Evolutionary conservation across 1,140 invertebrate species (phyloP), one percentile per base, ranked within the genome.

Genomic region (Drosophila pseudoananassae): DNA sequence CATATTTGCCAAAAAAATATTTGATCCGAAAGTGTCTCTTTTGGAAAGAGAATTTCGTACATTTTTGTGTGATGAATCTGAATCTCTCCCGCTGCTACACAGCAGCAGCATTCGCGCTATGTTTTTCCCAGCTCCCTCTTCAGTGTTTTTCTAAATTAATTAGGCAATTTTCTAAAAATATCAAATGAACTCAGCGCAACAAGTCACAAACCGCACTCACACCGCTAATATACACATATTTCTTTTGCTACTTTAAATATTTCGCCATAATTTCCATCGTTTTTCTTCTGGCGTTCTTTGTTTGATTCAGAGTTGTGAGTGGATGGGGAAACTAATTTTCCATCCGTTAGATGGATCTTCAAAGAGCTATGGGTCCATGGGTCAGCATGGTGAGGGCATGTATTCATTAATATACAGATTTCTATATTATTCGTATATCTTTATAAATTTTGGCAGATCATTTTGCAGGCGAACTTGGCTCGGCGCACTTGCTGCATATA

Each of bases 81-180:
- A 83, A 74, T 63, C 54, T 54, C 31, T 63, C 51, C 58, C 65
- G 31, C 55, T 78, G 60, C 53, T 56, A 59, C 15, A 71, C 51
- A 85, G 76, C 20, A 20, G 68, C 51, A 85, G 63, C 73, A 87
- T 59, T 59, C 58, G 61, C 60, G 33, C 33, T 33, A 33, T 68
- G 60, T 76, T 50, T 56, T 25, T 47, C 43, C 31, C 36, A 50
- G 29, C n/a, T 72, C 15, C 45, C 12, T 71, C 15, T 49, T 63
- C 33, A 59, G 58, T 64, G 72, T 69, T 88, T 87, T 83, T 80
- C 76, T 76, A 77, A 90, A 88, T 90, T 90, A 90, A 90, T 90
- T 90, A 90, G 88, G 78, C 77, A 90, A 90, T 79, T 78, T 80
- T 88, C 87, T 87, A 87, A 60, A 87, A 90, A 90, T 90, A 88